phyloP scores from a whole-genome alignment of 2,113 vertebrate genomes.

The Terrapene triunguis region DNA sequence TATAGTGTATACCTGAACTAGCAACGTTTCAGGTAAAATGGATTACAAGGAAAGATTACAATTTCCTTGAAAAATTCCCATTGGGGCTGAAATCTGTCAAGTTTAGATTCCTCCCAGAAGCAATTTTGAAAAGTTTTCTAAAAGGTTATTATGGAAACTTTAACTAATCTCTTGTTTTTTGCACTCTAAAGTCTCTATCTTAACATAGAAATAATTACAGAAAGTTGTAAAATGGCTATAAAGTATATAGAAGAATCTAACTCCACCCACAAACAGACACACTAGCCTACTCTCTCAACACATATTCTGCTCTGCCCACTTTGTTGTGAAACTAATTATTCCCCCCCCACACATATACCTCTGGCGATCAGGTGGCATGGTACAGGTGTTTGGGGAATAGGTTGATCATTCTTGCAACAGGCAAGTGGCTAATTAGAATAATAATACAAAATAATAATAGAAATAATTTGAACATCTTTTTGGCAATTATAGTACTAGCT shows the following conservation, averaged over 20 bases:
- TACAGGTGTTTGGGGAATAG: not conserved
- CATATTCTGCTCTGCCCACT: not conserved
- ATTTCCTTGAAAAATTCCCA: not conserved
- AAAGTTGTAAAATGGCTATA: not conserved
- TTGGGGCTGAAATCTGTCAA: not conserved
- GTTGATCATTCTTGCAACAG: not conserved
- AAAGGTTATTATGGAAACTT: not conserved
- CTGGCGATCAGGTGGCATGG: not conserved
- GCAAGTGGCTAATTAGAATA: not conserved
- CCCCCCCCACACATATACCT: not conserved
- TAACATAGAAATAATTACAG: not conserved
- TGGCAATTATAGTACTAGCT: not conserved
- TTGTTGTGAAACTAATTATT: not conserved
- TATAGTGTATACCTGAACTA: not conserved
- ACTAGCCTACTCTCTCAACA: not conserved
- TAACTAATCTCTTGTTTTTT: not conserved
- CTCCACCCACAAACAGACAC: too few species aligned
- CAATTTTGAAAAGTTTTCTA: not conserved
- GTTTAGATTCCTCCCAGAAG: not conserved
- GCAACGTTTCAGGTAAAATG: not conserved
- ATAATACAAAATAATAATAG: rapidly evolving
- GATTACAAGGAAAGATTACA: not conserved
- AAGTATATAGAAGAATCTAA: not conserved
- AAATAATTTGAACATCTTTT: not conserved
- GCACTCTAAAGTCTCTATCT: not conserved